Evolutionary conservation across 2,797 vertebrate genomes (phyloP).

Genomic region (Gymnothorax javanicus): DNA sequence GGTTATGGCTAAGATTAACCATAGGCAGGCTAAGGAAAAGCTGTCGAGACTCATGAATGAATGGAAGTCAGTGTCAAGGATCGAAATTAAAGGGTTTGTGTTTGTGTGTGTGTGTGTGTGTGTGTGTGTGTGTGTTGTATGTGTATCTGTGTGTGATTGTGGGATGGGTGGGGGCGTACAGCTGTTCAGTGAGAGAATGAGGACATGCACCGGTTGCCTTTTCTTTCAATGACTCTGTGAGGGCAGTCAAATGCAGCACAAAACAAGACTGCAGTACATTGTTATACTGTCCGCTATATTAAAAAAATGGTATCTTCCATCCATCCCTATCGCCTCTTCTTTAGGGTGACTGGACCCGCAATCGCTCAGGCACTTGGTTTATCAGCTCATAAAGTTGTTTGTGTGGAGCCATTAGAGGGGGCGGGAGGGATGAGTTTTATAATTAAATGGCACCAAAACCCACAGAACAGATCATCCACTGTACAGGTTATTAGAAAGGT

Average conservation of each 20-base stretch:
- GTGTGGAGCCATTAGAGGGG: constrained; percentile 44
- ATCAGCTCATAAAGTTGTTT: constrained; percentile 50
- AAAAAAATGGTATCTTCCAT: background rate
- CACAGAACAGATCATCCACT: constrained; percentile 17
- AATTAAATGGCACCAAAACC: constrained; percentile 40
- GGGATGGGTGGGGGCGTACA: no score
- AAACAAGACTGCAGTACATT: background rate
- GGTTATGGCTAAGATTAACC: no score
- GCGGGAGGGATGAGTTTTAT: constrained; percentile 29
- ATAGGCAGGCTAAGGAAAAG: no score
- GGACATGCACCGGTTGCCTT: background rate
- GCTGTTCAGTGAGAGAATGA: background rate
- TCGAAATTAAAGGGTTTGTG: no score
- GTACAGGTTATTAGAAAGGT: constrained; percentile 16
- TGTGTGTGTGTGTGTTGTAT: background rate
- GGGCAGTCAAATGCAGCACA: background rate
- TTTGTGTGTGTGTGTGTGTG: background rate
- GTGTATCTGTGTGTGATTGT: background rate
- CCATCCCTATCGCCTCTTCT: constrained; percentile 11
- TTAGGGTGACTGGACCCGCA: constrained; percentile 28
- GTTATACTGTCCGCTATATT: no score
- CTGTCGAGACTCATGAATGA: no score
- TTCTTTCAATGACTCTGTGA: background rate
- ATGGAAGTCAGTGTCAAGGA: no score
- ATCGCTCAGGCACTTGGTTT: constrained; percentile 13